These are phyloP conservation scores for Periophthalmodon schlosseri DNA, from an alignment of 2,113 vertebrate genomes.

Conservation along the genomic window DNA sequence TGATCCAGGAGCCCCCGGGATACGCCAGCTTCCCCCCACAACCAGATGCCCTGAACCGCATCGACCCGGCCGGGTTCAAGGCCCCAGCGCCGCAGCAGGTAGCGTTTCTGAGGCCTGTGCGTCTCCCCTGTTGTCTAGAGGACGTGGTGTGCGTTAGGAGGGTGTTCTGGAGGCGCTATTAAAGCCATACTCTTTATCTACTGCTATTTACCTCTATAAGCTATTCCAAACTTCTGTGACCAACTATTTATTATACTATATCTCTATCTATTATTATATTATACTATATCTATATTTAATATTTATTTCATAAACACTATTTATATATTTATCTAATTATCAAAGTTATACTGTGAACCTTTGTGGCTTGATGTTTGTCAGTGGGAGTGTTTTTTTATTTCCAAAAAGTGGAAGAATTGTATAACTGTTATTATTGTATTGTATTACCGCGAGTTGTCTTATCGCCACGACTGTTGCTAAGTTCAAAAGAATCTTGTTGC, in stretches of 20 bases:
- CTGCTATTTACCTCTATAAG: constrained; percentile 47
- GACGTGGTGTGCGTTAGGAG: constrained; percentile 77
- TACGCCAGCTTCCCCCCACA: constrained; percentile 82
- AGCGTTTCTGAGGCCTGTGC: constrained; percentile 79
- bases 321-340: constrained; percentile 57
- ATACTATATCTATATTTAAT: constrained; percentile 35
- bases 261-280: constrained; percentile 40
- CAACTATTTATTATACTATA: constrained; percentile 66
- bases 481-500: constrained; percentile 50
- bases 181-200: constrained; percentile 48
- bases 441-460: constrained; percentile 66
- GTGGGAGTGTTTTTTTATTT: constrained; percentile 62
- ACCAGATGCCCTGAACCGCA: constrained; percentile 86
- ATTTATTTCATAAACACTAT: constrained; percentile 4
- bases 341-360: constrained; percentile 28
- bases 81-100: constrained; percentile 87
- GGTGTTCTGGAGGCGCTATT: constrained; percentile 78
- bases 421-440: constrained; percentile 63
- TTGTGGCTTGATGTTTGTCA: constrained; percentile 55
- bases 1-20: constrained; percentile 87
- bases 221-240: constrained; percentile 56
- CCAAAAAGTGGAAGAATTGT: constrained; percentile 39
- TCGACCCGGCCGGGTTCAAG: constrained; percentile 94
- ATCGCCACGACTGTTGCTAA: constrained; percentile 61
- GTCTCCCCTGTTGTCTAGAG: constrained; percentile 80